phyloP scores from a whole-genome alignment of 2,888 invertebrate species.

The Thalpophila matura region DNA sequence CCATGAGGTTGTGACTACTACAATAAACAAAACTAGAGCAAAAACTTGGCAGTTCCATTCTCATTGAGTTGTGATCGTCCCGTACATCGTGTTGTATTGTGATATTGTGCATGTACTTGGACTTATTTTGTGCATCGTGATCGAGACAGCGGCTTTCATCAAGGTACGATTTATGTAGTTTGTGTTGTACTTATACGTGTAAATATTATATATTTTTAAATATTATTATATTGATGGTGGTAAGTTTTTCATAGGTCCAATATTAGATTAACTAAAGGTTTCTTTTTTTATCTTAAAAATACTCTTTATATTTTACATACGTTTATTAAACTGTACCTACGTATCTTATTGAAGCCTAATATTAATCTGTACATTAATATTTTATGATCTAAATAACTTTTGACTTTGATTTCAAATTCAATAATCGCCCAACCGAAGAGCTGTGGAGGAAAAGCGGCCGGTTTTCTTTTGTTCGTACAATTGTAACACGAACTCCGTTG shows the following conservation, averaged over 20 bases:
- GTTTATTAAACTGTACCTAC: not conserved
- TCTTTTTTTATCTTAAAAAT: not conserved
- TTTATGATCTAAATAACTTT: constrained; percentile 16
- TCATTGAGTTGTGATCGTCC: constrained; percentile 78
- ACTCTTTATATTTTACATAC: not conserved
- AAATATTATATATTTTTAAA: not conserved
- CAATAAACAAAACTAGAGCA: constrained; percentile 79
- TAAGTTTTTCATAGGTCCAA: not conserved
- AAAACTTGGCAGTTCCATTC: constrained; percentile 78
- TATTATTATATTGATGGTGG: no score
- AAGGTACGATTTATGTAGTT: constrained; percentile 62
- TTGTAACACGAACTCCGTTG: constrained; percentile 44
- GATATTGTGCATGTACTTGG: constrained; percentile 72
- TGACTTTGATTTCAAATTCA: constrained; percentile 35
- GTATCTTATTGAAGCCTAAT: not conserved
- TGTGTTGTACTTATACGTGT: not conserved
- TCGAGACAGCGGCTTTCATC: constrained; percentile 38
- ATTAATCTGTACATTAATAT: not conserved
- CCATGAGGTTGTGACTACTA: constrained; percentile 87
- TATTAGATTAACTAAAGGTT: not conserved
- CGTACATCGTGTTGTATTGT: constrained; percentile 72
- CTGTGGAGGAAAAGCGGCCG: constrained; percentile 12
- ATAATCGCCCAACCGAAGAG: constrained; percentile 25
- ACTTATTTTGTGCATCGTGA: constrained; percentile 69
- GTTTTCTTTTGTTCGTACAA: constrained; percentile 56